Base-by-base conservation (phyloP, 2,888 invertebrate genomes). In the Hemistola chrysoprasaria region DNA sequence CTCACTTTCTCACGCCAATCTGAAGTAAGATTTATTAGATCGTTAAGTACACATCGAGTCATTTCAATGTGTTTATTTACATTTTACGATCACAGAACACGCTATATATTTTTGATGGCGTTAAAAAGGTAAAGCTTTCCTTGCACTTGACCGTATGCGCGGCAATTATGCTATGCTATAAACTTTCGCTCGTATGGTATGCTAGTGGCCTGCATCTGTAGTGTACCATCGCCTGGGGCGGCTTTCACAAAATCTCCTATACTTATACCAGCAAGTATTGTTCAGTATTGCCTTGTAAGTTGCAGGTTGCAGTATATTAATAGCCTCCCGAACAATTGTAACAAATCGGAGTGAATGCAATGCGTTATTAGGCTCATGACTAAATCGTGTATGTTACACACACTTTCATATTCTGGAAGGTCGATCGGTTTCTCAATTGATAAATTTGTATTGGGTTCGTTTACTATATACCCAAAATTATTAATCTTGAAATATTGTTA, bases 141-240 rank as follows among this genome's bases (percentile, higher is more conserved):
- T 69, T 72, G 71, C 77, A 78, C 81, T 79, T 81, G 81, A 78
- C 79, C 72, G 68, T 31, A 29, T 37, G 40, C 7, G 9, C 60
- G 59, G 65, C 71, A 79, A 79, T 78, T 75, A 77, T 59, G 60
- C 56, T 53, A 72, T 74, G 16, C 16, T 16, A 16, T 16, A 16
- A 71, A 84, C 85, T 85, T 84, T 85, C 85, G 81, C 84, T 78
- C 71, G 59, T 43, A 57, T 50, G 62, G 69, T 62, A 66, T 65
- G 64, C 62, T 54, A 53, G 56, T 72, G 82, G 73, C 81, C 82
- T 79, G 79, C 81, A 49, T 53, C 26, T 36, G n/a, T 62, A 66
- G 53, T 71, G 74, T 52, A 54, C 78, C 55, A 76, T 53, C 70
- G 73, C 79, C 77, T 40, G 56, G 47, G 72, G 78, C 77, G 53